Base-by-base conservation (phyloP, 2,113 vertebrate genomes). In the Grammomys surdaster region DNA sequence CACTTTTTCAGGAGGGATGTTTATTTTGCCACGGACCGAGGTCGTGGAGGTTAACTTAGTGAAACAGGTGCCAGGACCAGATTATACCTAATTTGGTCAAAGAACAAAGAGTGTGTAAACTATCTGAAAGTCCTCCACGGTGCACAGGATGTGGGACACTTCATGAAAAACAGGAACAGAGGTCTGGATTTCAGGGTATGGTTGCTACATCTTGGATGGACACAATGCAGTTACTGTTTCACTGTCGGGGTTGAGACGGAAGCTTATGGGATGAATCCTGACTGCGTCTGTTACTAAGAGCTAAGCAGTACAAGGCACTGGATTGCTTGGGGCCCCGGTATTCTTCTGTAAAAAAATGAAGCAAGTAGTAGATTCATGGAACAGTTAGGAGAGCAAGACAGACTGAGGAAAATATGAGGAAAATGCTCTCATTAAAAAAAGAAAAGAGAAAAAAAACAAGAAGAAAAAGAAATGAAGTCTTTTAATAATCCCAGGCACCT, bases 41-140 rank as follows among this genome's bases (percentile, higher is more conserved):
- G 92, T 87, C 86, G 58, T 31, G 63, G 43, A 97, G 88, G 76
- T 95, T 95, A 93, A 95, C 76, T 85, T 92, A 95, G 63, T 40
- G 81, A 95, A 94, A 88, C 60, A 65, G 91, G 92, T 87, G 96
- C 86, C 96, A 93, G 94, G 95, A 77, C n/a, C 89, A 89, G 73
- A 87, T 93, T 77, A 93, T 97, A 94, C 89, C 93, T 95, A 97
- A 97, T 95, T 94, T 97, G 97, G 96, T 96, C 95, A 97, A 96
- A 91, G 91, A 96, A 96, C 95, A 95, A 72, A 88, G 84, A 85
- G 43, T 46, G 65, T 86, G 86, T 88, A 31, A 92, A 93, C 76
- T 87, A 81, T 85, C 70, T 94, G 92, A 88, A 95, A 94, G 94
- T 67, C 22, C 48, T 77, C 70, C 73, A 13, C 46, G 3, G 85